These are phyloP conservation scores for Athripsodes cinereus DNA, from an alignment of 2,888 invertebrate species.

Conservation along the genomic window DNA sequence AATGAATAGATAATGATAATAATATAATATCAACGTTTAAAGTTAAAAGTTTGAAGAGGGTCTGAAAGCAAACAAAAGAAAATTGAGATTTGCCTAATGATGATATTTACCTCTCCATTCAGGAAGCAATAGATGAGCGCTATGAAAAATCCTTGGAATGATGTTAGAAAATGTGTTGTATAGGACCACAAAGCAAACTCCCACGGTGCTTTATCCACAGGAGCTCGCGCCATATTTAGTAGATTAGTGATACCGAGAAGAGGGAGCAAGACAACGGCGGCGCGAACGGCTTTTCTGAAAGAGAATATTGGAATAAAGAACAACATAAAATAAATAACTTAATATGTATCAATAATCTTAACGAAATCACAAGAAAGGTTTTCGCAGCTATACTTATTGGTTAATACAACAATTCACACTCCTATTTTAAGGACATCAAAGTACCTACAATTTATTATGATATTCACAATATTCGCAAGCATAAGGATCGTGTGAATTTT, in stretches of 20 bases:
- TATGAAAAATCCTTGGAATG: slow-evolving; percentile 80
- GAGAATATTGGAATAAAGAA: not conserved
- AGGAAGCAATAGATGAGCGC: slow-evolving; percentile 76
- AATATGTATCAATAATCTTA: no score
- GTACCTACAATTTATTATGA: no score
- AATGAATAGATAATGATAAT: no score
- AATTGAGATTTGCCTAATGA: no score
- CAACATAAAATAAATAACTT: not conserved
- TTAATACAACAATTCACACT: not conserved
- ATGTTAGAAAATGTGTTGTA: slow-evolving; percentile 69
- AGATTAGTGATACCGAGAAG: slow-evolving; percentile 76
- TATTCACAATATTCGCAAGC: no score
- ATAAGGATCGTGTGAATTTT: no score
- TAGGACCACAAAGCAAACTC: slow-evolving; percentile 77
- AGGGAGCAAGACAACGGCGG: slow-evolving; percentile 72
- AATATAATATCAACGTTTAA: no score
- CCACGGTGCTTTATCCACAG: slow-evolving; percentile 59
- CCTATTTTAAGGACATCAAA: no score
- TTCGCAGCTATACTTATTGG: no score
- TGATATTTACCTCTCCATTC: slow-evolving; percentile 66
- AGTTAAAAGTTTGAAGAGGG: no score
- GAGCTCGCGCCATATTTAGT: slow-evolving; percentile 65
- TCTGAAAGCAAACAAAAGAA: no score
- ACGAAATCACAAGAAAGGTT: no score
- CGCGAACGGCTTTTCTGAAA: slow-evolving; percentile 70